Evolutionary conservation across 2,113 vertebrate species (phyloP), one percentile per base, ranked within the genome.

Genomic region (Climacteris rufus): DNA sequence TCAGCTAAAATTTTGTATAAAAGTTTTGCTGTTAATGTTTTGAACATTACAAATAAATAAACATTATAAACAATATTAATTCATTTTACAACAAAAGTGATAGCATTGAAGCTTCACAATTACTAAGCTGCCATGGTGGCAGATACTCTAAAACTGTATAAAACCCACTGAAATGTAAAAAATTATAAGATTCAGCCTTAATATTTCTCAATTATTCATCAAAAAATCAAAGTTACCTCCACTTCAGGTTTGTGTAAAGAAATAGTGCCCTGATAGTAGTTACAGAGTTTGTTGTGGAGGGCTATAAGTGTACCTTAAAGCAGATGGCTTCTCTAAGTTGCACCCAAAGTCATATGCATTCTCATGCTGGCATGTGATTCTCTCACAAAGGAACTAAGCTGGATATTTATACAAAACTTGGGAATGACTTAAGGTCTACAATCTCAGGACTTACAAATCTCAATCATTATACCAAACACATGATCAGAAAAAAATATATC

Each of bases 351-450:
- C 94, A 86, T 53, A 89, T 74, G 93, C 94, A 69, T 33, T 90
- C 68, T 93, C 93, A 65, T 2, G 10, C 49, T 68, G 60, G 59
- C 79, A 91, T 77, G 84, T 79, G 40, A 76, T 90, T 78, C 80
- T 44, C 64, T 91, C 64, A 71, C 69, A 95, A 79, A 95, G 94
- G 69, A 97, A 85, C 77, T 88, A 93, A 97, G 83, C 60, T 95
- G 66, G 50, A 49, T 94, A 74, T 84, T 90, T 90, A 53, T n/a
- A 63, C 54, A 91, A 75, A 86, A 75, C 83, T 93, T 92, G 40
- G 61, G 60, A 94, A 95, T 89, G 92, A 78, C 83, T 93, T 87
- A 91, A 31, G 14, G 79, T 75, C 52, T 85, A 39, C 57, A 65
- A 50, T 77, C 71, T 93, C 75, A 17, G 89, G 78, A 74, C 68